phyloP scores from a whole-genome alignment of 2,113 vertebrate species.

The Puffinus mauretanicus region DNA sequence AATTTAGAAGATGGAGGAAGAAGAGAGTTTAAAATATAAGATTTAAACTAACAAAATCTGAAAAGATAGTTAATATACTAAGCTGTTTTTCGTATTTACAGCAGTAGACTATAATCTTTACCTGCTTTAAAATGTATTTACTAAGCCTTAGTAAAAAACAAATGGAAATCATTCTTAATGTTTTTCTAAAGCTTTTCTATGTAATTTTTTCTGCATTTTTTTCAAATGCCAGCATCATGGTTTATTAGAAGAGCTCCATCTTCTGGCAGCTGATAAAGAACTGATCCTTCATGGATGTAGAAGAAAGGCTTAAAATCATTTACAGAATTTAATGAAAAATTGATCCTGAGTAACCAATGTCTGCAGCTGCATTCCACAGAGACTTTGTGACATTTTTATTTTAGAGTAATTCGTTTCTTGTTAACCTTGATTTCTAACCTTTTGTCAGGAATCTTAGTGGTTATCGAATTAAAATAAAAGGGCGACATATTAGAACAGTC shows the following conservation, averaged over 20 bases:
- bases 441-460: conserved; percentile 20
- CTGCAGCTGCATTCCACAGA: conserved; percentile 37
- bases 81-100: neutral
- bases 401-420: conserved; percentile 60
- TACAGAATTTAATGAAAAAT: conserved; percentile 71
- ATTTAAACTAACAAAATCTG: neutral
- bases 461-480: conserved; percentile 34
- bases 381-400: conserved; percentile 46
- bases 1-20: neutral
- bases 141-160: neutral
- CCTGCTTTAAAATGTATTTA: neutral
- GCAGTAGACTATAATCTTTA: neutral
- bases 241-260: conserved; percentile 75
- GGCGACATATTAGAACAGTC: neutral
- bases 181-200: neutral
- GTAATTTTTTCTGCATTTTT: conserved; percentile 1
- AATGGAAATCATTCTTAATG: neutral
- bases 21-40: neutral
- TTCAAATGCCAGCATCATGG: neutral
- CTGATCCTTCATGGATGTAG: neutral
- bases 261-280: conserved; percentile 65
- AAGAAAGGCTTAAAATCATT: conserved; percentile 60
- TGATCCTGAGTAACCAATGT: conserved; percentile 53
- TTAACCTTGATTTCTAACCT: conserved; percentile 61
- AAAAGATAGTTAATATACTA: neutral